Percentiles rank a stretch among this genome's conserved stretches.
Conservation (phyloP, 2,888 invertebrate genomes). For the Galerucella nymphaeae region DNA sequence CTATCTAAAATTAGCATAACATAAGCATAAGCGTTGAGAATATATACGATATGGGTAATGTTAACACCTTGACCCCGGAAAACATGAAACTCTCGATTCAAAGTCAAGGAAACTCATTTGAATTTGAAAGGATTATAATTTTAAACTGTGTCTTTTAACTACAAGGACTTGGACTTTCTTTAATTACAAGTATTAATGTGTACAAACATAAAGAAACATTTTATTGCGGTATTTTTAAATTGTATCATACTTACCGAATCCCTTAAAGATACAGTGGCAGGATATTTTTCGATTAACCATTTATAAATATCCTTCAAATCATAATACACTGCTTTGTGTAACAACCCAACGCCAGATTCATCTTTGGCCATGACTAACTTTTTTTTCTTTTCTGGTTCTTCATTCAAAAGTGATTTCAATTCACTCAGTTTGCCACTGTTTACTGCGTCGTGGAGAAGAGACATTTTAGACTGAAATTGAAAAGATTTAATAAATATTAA, state of each 20-base stretch:
- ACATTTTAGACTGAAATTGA: conserved; percentile 73
- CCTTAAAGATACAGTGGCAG: conserved; percentile 72
- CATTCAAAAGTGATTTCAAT: conserved; percentile 68
- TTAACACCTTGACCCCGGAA: conserved; percentile 35
- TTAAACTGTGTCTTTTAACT: background rate
- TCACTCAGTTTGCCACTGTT: conserved; percentile 78
- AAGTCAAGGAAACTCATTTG: conserved; percentile 24
- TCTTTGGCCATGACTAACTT: conserved; percentile 74
- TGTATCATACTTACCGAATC: conserved; percentile 80
- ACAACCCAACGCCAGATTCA: conserved; percentile 75
- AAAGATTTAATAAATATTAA: background rate
- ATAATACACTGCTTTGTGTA: conserved; percentile 85
- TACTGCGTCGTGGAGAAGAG: conserved; percentile 80
- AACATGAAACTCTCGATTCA: conserved; percentile 13
- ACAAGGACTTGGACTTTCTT: background rate
- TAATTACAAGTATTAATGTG: background rate
- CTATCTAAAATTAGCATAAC: conserved; percentile 9
- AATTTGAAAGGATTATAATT: conserved; percentile 9
- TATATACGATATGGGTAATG: conserved; percentile 18
- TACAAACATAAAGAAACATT: background rate
- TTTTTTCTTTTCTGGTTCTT: conserved; percentile 66
- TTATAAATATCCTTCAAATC: conserved; percentile 78
- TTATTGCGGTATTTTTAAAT: too few relatives aligned
- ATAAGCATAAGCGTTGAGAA: conserved; percentile 9
- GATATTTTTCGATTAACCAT: conserved; percentile 77